A percentile compares a stretch with the other conserved stretches of the same genome.
These are phyloP conservation scores for Heterodera filipjevi DNA, from an alignment of 2,888 invertebrate genomes.

Conservation along the genomic window DNA sequence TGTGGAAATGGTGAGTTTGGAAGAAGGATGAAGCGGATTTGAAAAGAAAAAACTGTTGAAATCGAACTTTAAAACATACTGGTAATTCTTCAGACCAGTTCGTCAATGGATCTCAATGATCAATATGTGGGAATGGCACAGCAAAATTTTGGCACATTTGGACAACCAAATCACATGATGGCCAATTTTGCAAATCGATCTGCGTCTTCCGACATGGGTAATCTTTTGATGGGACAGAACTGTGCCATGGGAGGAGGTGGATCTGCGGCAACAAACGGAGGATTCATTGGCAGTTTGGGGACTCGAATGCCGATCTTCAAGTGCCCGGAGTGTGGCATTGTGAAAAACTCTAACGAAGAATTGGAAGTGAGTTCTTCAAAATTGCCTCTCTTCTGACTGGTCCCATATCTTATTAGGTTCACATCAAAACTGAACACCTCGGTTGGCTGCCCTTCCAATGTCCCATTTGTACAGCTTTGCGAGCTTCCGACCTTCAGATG, in stretches of 20 bases:
- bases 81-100: neutral
- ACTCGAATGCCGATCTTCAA: slow-evolving; percentile 43
- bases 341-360: slow-evolving; percentile 57
- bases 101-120: neutral
- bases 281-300: slow-evolving; percentile 13
- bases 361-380: slow-evolving; percentile 51
- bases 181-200: neutral
- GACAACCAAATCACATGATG: slow-evolving; percentile 5
- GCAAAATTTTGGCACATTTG: neutral
- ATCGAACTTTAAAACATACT: too few species aligned
- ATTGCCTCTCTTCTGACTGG: neutral
- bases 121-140: neutral
- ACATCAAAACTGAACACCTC: slow-evolving; percentile 54
- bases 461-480: slow-evolving; percentile 53
- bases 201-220: neutral
- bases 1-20: neutral
- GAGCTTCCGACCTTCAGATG: slow-evolving; percentile 63
- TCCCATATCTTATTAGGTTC: slow-evolving; percentile 40
- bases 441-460: slow-evolving; percentile 64
- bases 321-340: slow-evolving; percentile 59
- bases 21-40: too few species aligned
- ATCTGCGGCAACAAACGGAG: neutral
- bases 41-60: too few species aligned
- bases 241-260: neutral
- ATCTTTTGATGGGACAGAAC: neutral